Base-by-base conservation (phyloP, 2,113 vertebrate species). In the Hucho hucho region DNA sequence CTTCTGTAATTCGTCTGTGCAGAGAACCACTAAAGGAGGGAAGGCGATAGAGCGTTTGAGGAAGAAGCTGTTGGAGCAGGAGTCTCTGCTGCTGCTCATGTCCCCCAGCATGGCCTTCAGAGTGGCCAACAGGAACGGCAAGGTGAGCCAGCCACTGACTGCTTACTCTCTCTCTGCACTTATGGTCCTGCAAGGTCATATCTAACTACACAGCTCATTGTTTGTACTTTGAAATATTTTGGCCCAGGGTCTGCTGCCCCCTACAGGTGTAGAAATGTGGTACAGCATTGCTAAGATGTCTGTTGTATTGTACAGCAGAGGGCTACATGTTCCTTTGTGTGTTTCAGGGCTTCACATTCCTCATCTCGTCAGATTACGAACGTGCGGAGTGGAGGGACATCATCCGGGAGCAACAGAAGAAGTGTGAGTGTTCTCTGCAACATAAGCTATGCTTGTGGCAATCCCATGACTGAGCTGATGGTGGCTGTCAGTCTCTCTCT, bases 61-160 rank as follows among this genome's bases (percentile, higher is more conserved):
- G 90, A 98, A 98, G 92, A 98, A 97, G 88, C 91, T 98, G 2
- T 95, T 94, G 0, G 97, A 98, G 68, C 96, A 98, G 83, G 96
- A 98, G 73, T 98, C 95, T 0, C 88, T 98, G 82, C 92, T 98
- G 0, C 92, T 98, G 22, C 92, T 98, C 74, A 96, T 95, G 94
- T 98, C 96, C 1, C 97, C 97, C 46, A 97, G 89, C 89, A 97
- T 97, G 95, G 96, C 97, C 1, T 98, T 98, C 91, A 90, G 95
- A 12, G 95, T 97, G 0, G 95, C 97, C 84, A 97, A 94, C 59
- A 93, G 96, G 77, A 95, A 97, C 0, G 96, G 97, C 84, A 98
- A 98, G 94, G 97, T 98, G 85, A 92, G 94, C 74, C 75, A n/a
- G 32, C 22, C 14, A 16, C 61, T 18, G 14, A n/a, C 49, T 5